A percentile compares a stretch with the other conserved stretches of the same genome.
Conservation (phyloP, 2,797 vertebrate species). For the Geotrypetes seraphini region DNA sequence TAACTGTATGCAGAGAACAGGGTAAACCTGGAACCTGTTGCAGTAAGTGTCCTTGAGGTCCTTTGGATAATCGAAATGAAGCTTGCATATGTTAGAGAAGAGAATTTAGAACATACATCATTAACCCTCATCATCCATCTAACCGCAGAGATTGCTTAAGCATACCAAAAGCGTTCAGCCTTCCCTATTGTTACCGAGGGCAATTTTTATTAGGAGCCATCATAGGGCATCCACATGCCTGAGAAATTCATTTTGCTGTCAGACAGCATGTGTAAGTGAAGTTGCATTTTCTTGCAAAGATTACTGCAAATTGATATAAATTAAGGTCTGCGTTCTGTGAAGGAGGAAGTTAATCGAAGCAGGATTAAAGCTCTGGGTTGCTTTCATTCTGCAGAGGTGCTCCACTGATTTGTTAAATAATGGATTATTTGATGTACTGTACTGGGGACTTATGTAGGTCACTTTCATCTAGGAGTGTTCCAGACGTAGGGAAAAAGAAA, state of each 20-base stretch:
- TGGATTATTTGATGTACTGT: slow-evolving; percentile 45
- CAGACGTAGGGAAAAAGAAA: slow-evolving; percentile 15
- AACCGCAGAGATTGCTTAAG: slow-evolving; percentile 44
- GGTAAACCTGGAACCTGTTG: slow-evolving; percentile 41
- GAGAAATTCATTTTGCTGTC: slow-evolving; percentile 51
- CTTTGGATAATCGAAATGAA: slow-evolving; percentile 42
- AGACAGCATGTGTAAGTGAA: slow-evolving; percentile 43
- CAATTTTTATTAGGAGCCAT: slow-evolving; percentile 62
- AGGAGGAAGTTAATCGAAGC: slow-evolving; percentile 46
- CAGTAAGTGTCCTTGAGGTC: slow-evolving; percentile 62
- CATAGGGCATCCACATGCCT: slow-evolving; percentile 43
- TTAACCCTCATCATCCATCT: slow-evolving; percentile 50
- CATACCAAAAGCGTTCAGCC: slow-evolving; percentile 42
- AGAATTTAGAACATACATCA: slow-evolving; percentile 54
- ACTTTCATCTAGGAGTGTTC: slow-evolving; percentile 31
- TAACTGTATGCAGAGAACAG: slow-evolving; percentile 3
- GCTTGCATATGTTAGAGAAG: slow-evolving; percentile 31
- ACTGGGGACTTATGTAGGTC: slow-evolving; percentile 41
- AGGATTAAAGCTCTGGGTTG: slow-evolving; percentile 46
- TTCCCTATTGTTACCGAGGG: slow-evolving; percentile 35
- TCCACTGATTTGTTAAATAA: slow-evolving; percentile 56
- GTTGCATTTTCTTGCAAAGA: slow-evolving; percentile 49
- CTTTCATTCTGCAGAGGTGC: slow-evolving; percentile 46
- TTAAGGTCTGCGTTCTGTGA: slow-evolving; percentile 44
- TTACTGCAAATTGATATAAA: slow-evolving; percentile 54